Base-by-base conservation (phyloP, 2,888 invertebrate genomes). In the Resseliella maxima region DNA sequence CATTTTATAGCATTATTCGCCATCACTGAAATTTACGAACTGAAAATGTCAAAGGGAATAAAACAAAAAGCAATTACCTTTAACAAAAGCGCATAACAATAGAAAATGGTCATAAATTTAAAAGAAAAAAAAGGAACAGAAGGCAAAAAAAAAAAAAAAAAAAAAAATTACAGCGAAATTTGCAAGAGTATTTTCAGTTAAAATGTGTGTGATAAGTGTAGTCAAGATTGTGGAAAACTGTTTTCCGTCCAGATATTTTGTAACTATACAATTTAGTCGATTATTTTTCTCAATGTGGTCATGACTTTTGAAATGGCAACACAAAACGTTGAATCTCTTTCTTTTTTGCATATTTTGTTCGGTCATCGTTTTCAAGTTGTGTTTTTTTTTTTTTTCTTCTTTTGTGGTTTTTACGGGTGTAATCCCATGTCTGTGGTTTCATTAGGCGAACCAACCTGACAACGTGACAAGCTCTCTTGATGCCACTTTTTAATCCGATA, bases 341-440 rank as follows among this genome's bases (percentile, higher is more conserved):
- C 54, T 54, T 21, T 54, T 54, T 54, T n/a, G n/a, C n/a, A n/a
- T 54, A 5, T 54, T 54, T 54, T 54, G 18, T 64, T 64, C 31
- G 1, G 15, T 35, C 21, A 81, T 21, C 36, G 50, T 50, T 50
- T 41, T 41, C 41, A 12, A 8, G 41, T 41, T 41, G 41, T n/a
- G 41, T 64, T 64, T 64, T 36, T 81, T 81, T 36, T 81, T 3
- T 36, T 1, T 35, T 81, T 81, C 35, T 18, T 81, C 21, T 36
- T 18, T 15, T 81, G 81, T 21, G 81, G 81, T 81, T 81, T 35
- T 81, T 18, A 5, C 81, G 21, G n/a, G 18, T 81, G 12, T 81
- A 81, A 81, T 81, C 81, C 81, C 6, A 81, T 21, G 36, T 81
- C 81, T 81, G 81, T 21, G 81, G 81, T 81, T 35, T 21, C n/a